Evolutionary conservation across 2,113 vertebrate genomes (phyloP).

Genomic region (Lanius ludovicianus): DNA sequence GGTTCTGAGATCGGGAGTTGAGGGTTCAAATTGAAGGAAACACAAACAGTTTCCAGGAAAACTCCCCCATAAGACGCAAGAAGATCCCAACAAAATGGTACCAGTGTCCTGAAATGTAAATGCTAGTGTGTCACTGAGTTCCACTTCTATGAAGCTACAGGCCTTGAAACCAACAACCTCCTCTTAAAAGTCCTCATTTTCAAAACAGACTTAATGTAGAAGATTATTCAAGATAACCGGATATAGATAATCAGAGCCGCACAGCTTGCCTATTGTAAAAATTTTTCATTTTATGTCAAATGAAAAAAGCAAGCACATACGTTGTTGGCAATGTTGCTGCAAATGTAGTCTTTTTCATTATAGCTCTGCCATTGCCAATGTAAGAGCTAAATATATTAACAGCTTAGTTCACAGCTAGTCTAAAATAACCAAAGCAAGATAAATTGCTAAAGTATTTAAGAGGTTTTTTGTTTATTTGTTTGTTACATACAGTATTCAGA

Average conservation of each 20-base stretch:
- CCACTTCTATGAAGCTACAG: background rate
- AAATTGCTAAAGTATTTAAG: background rate
- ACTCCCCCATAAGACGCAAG: background rate
- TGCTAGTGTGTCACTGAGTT: background rate
- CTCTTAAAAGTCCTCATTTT: background rate
- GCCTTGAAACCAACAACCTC: background rate
- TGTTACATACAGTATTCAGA: background rate
- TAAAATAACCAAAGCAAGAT: background rate
- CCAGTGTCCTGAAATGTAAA: background rate
- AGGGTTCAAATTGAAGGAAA: background rate
- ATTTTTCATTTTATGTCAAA: background rate
- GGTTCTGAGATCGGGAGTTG: background rate
- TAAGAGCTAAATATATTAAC: background rate
- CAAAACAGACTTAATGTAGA: background rate
- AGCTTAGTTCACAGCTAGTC: background rate
- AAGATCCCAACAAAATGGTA: background rate
- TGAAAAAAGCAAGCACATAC: background rate
- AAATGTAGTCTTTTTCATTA: background rate
- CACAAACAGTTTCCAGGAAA: background rate
- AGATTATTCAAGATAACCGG: background rate
- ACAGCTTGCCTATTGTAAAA: background rate
- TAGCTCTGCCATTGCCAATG: background rate
- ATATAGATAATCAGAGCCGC: background rate
- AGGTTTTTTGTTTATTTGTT: background rate
- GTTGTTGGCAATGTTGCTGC: background rate